Percentiles rank a stretch among this genome's conserved stretches.
Evolutionary conservation across 1,140 invertebrate species (phyloP).

Genomic region (Neotoxoptera formosana): DNA sequence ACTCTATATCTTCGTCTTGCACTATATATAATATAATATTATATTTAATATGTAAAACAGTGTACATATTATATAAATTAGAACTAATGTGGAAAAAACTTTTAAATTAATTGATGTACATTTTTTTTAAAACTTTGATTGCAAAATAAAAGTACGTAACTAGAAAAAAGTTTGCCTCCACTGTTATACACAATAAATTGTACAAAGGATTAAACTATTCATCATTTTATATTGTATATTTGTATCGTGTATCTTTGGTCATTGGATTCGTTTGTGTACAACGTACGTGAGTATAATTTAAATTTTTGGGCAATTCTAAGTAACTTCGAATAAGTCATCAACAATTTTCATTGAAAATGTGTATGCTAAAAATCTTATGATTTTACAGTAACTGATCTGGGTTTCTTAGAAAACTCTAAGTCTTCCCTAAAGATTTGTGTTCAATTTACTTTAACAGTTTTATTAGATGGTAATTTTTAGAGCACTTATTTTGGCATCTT

Average conservation of each 20-base stretch:
- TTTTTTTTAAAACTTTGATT: too few species aligned
- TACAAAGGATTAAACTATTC: not conserved
- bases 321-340: not conserved
- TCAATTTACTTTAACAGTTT: not conserved
- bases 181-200: too few species aligned
- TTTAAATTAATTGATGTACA: too few species aligned
- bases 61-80: too few species aligned
- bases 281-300: not conserved
- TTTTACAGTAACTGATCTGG: not conserved
- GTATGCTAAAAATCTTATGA: not conserved
- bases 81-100: too few species aligned
- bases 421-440: not conserved
- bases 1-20: too few species aligned
- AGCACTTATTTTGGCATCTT: not conserved
- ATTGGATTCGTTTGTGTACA: not conserved
- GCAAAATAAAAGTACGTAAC: too few species aligned
- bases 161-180: too few species aligned
- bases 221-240: not conserved
- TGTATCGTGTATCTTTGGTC: not conserved
- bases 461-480: not conserved
- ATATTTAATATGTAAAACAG: too few species aligned
- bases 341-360: not conserved
- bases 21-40: too few species aligned
- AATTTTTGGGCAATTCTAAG: not conserved
- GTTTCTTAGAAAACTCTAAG: not conserved